These are phyloP conservation scores for Gerris lacustris DNA, from an alignment of 2,888 invertebrate genomes.

Conservation along the genomic window DNA sequence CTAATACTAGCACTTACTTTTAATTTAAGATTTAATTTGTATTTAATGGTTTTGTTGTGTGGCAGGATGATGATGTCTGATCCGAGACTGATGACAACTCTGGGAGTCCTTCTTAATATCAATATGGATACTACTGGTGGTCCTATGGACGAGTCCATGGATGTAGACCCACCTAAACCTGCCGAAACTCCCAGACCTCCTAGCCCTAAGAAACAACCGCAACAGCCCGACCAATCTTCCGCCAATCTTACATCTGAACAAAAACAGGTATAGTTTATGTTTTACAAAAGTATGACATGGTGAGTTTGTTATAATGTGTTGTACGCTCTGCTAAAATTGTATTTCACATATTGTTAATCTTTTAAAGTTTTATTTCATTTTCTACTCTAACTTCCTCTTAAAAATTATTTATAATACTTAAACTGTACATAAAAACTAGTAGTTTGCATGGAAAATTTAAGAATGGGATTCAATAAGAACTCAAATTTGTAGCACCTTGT, in stretches of 20 bases:
- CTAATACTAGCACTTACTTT: too few relatives aligned
- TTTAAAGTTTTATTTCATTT: too few relatives aligned
- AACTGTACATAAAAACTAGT: too few relatives aligned
- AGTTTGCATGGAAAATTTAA: too few relatives aligned
- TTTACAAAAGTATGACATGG: not conserved
- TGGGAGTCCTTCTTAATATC: conserved; percentile 55
- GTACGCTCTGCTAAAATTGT: too few relatives aligned
- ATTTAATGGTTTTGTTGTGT: conserved; percentile 6
- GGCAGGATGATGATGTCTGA: conserved; percentile 45
- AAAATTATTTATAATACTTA: too few relatives aligned
- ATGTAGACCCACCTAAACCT: conserved; percentile 40
- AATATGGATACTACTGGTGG: conserved; percentile 37
- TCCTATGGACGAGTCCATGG: conserved; percentile 40
- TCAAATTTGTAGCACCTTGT: too few relatives aligned
- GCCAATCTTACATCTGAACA: conserved; percentile 33
- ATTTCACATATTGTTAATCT: too few relatives aligned
- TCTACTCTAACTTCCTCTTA: too few relatives aligned
- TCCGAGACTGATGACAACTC: conserved; percentile 52
- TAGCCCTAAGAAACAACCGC: conserved; percentile 2
- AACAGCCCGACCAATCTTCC: conserved; percentile 33
- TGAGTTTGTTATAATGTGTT: too few relatives aligned
- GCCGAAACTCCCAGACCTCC: conserved; percentile 18
- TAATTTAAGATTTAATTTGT: too few relatives aligned
- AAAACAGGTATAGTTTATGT: conserved; percentile 26
- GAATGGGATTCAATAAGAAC: too few relatives aligned